Percentiles rank a stretch among this genome's conserved stretches.
These are phyloP conservation scores for Uria aalge DNA, from an alignment of 2,113 vertebrate species.

Conservation along the genomic window DNA sequence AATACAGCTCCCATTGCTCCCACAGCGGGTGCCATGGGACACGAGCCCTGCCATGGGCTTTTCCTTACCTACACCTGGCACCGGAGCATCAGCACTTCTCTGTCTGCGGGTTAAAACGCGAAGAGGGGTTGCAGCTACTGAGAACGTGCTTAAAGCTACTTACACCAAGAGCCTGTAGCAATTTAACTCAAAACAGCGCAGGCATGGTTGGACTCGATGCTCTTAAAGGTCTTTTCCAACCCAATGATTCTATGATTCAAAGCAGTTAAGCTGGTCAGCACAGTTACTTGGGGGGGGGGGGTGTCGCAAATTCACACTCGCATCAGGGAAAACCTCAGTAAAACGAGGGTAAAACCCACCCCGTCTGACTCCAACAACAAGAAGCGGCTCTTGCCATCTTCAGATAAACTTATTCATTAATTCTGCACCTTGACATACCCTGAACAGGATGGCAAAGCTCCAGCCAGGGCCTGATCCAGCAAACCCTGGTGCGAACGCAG, in stretches of 20 bases:
- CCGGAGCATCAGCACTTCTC: background rate
- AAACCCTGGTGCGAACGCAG: background rate
- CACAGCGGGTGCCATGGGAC: background rate
- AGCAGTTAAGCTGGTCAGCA: background rate
- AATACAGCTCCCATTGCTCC: background rate
- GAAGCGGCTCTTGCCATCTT: rapidly evolving
- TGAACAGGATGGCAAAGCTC: background rate
- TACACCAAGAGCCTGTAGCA: background rate
- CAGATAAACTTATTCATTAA: background rate
- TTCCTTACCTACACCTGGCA: background rate
- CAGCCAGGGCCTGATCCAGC: background rate
- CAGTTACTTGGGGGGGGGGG: rapidly evolving
- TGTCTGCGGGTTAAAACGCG: rapidly evolving
- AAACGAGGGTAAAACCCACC: background rate
- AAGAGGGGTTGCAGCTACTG: background rate
- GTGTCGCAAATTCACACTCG: rapidly evolving
- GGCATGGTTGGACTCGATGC: background rate
- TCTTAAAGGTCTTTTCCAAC: too few species aligned
- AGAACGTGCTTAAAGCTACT: background rate
- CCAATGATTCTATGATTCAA: background rate
- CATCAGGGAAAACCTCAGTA: too few species aligned
- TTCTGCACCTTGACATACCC: background rate
- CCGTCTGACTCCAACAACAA: rapidly evolving
- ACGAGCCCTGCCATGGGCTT: rapidly evolving
- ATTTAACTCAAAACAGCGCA: background rate